A percentile compares a stretch with the other conserved stretches of the same genome.
These are phyloP conservation scores for Meiosimyza decipiens DNA, from an alignment of 2,888 invertebrate genomes.

Conservation along the genomic window DNA sequence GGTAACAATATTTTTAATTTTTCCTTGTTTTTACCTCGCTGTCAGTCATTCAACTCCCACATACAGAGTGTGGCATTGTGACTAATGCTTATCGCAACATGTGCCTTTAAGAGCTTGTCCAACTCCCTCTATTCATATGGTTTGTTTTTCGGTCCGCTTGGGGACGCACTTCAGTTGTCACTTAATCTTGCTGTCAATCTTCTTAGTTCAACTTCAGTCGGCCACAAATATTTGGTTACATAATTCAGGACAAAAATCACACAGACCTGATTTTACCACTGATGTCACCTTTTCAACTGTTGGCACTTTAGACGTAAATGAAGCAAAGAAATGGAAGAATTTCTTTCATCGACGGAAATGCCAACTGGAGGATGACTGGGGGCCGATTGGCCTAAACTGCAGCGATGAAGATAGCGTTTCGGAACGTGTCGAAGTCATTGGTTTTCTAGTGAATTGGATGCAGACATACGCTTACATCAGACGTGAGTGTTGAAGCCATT, in stretches of 20 bases:
- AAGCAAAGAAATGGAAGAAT: slow-evolving; percentile 42
- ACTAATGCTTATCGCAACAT: no score
- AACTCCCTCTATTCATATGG: neutral
- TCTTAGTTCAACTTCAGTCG: slow-evolving; percentile 49
- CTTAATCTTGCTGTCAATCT: slow-evolving; percentile 38
- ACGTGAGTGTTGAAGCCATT: slow-evolving; percentile 71
- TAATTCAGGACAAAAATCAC: neutral
- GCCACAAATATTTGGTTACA: slow-evolving; percentile 44
- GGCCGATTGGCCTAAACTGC: slow-evolving; percentile 57
- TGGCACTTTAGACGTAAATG: slow-evolving; percentile 2
- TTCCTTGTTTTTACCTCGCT: no score
- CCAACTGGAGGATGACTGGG: slow-evolving; percentile 56
- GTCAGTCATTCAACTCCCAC: neutral
- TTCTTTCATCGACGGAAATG: slow-evolving; percentile 56
- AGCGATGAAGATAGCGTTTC: slow-evolving; percentile 53
- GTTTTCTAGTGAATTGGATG: slow-evolving; percentile 78
- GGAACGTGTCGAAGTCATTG: slow-evolving; percentile 68
- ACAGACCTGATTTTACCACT: neutral
- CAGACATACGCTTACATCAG: slow-evolving; percentile 75
- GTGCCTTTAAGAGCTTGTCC: neutral
- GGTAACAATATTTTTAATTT: no score
- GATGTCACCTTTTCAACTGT: slow-evolving; percentile 8
- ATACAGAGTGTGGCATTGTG: neutral
- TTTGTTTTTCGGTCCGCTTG: neutral
- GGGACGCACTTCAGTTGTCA: neutral